These are phyloP conservation scores for Ichneumoninae sp. DNA, from an alignment of 2,888 invertebrate species.

Conservation along the genomic window DNA sequence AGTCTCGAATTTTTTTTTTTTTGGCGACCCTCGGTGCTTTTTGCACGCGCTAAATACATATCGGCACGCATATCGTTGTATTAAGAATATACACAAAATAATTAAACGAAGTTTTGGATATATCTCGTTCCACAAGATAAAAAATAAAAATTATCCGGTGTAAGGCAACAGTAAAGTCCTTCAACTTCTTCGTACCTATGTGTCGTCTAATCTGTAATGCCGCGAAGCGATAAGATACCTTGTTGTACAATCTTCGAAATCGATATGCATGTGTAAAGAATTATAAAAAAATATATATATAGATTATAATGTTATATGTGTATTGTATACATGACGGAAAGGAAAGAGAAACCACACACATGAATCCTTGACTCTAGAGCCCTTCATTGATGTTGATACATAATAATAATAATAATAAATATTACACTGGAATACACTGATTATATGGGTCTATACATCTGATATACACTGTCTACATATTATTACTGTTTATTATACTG, in stretches of 20 bases:
- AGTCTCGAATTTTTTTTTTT: not conserved
- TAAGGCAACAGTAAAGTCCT: conserved; percentile 37
- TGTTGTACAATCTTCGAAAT: conserved; percentile 72
- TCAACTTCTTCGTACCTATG: conserved; percentile 65
- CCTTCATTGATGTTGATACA: conserved; percentile 52
- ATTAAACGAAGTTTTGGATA: conserved; percentile 30
- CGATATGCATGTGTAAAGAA: conserved; percentile 51
- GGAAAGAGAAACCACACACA: conserved; percentile 43
- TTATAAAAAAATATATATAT: conserved; percentile 53
- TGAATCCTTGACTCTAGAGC: conserved; percentile 11
- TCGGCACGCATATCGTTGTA: conserved; percentile 53
- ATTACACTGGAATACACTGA: conserved; percentile 68
- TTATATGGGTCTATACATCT: conserved; percentile 30
- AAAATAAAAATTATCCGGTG: conserved; percentile 24
- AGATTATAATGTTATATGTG: conserved; percentile 68
- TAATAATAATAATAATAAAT: conserved; percentile 29
- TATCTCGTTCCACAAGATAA: conserved; percentile 5
- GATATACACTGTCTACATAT: conserved; percentile 60
- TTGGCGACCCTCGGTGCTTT: conserved; percentile 52
- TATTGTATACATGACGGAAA: conserved; percentile 72
- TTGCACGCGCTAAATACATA: conserved; percentile 60
- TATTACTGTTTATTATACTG: conserved; percentile 44
- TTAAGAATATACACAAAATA: conserved; percentile 39
- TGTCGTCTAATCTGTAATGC: conserved; percentile 69
- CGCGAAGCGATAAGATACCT: conserved; percentile 53